These are phyloP conservation scores for Thereva nobilitata DNA, from an alignment of 2,888 invertebrate species.

Conservation along the genomic window DNA sequence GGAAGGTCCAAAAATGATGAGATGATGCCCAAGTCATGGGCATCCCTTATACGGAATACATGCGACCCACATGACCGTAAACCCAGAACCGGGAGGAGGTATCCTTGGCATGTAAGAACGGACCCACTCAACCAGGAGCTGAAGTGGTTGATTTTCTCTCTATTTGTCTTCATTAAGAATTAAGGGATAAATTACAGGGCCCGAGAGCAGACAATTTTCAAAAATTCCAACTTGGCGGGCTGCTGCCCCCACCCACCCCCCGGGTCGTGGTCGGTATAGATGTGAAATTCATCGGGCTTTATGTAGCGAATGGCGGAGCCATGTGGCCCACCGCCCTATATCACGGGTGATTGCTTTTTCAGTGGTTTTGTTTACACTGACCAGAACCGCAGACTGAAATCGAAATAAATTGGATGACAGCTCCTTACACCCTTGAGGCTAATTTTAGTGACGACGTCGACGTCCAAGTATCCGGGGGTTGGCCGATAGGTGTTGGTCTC, in stretches of 20 bases:
- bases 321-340: slow-evolving; percentile 4
- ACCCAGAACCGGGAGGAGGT: background rate
- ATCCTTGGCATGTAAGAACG: background rate
- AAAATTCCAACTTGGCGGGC: slow-evolving; percentile 13
- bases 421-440: slow-evolving; percentile 24
- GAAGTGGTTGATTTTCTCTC: slow-evolving; percentile 24
- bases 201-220: slow-evolving; percentile 10
- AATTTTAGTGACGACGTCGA: slow-evolving; percentile 27
- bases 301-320: slow-evolving; percentile 3
- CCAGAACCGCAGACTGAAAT: slow-evolving; percentile 10
- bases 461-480: background rate
- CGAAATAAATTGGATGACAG: slow-evolving; percentile 25
- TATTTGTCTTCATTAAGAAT: slow-evolving; percentile 33
- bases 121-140: background rate
- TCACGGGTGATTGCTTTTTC: slow-evolving; percentile 21
- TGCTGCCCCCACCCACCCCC: background rate
- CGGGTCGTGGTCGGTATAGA: background rate
- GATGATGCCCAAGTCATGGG: slow-evolving; percentile 7
- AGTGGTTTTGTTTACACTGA: slow-evolving; percentile 25
- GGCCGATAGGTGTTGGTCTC: too few species aligned
- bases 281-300: slow-evolving; percentile 14
- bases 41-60: background rate
- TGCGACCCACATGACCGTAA: background rate
- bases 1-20: background rate
- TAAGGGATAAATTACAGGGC: background rate